phyloP scores from a whole-genome alignment of 2,888 invertebrate genomes.

The Gastrophysa polygoni region DNA sequence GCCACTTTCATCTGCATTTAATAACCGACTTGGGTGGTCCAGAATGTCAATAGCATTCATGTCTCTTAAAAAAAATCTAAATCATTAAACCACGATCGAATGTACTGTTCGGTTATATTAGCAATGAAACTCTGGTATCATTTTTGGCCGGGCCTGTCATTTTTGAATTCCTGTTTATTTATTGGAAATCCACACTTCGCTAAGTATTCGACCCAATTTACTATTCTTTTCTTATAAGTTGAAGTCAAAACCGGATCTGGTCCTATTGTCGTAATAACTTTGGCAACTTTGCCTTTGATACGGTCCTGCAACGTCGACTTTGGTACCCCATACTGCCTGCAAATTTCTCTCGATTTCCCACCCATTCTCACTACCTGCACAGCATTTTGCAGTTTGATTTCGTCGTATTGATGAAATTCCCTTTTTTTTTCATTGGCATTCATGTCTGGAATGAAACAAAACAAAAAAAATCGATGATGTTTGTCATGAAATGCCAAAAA shows the following conservation, averaged over 20 bases:
- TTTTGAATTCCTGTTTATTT: constrained; percentile 32
- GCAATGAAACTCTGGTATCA: not conserved
- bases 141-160: not conserved
- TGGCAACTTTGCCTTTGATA: constrained; percentile 2
- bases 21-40: constrained; percentile 39
- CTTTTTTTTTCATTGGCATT: too few species aligned
- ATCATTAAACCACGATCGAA: not conserved
- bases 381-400: too few species aligned
- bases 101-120: not conserved
- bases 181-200: constrained; percentile 47
- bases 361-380: too few species aligned
- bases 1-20: constrained; percentile 49
- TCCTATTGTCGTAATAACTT: not conserved
- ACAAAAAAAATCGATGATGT: too few species aligned
- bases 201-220: constrained; percentile 37
- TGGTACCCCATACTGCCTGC: not conserved
- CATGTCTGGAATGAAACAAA: too few species aligned
- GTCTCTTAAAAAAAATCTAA: not conserved
- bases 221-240: constrained; percentile 38
- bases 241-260: constrained; percentile 8
- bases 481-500: too few species aligned
- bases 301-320: constrained; percentile 14
- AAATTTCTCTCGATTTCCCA: too few species aligned
- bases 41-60: constrained; percentile 17
- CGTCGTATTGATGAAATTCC: too few species aligned